A percentile compares a stretch with the other conserved stretches of the same genome.
These are phyloP conservation scores for Coccyzus lansbergi DNA, from an alignment of 2,797 vertebrate species.

Conservation along the genomic window DNA sequence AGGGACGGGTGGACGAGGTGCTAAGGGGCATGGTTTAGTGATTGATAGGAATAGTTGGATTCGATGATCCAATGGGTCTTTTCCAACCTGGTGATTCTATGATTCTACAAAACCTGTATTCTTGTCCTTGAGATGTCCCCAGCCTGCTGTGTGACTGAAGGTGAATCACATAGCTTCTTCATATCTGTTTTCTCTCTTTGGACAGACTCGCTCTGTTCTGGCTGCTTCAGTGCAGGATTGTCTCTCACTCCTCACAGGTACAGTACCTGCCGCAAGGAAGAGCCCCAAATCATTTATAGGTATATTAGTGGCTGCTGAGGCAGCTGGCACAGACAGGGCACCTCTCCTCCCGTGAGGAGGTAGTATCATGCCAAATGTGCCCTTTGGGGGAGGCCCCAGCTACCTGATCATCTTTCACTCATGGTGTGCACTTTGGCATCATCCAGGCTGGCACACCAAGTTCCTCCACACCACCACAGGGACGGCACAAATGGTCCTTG, in stretches of 20 bases:
- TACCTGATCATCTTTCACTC: not conserved
- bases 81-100: too few relatives aligned
- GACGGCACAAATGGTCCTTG: not conserved
- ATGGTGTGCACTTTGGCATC: not conserved
- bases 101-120: not conserved
- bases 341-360: not conserved
- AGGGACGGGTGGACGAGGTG: too few relatives aligned
- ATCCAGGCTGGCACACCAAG: fast-evolving
- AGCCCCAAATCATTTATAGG: not conserved
- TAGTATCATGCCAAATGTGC: fast-evolving
- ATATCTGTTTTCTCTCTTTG: not conserved
- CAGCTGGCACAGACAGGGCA: not conserved
- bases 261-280: not conserved
- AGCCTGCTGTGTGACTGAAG: not conserved
- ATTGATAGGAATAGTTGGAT: too few relatives aligned
- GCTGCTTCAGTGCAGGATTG: fast-evolving
- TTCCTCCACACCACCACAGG: not conserved
- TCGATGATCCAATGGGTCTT: too few relatives aligned
- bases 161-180: not conserved
- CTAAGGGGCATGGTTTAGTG: too few relatives aligned
- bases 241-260: not conserved
- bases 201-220: not conserved
- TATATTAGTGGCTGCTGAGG: fast-evolving
- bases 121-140: not conserved
- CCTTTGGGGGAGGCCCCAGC: not conserved